Evolutionary conservation across 2,797 vertebrate species (phyloP).

Genomic region (Paratrypauchen microcephalus): DNA sequence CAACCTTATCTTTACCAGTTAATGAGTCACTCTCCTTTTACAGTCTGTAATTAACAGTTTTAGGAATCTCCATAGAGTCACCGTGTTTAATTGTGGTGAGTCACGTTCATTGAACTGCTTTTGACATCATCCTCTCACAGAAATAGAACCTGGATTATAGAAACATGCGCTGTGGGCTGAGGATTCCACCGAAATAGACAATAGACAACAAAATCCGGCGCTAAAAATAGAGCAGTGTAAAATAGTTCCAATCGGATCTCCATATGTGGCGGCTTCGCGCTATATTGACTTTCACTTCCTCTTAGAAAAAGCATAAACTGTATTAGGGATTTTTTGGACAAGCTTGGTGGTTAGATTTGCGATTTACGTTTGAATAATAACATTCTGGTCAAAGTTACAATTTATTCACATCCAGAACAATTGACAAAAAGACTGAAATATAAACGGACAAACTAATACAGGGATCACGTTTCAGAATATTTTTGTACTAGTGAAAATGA

Average conservation of each 20-base stretch:
- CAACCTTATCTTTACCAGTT: not conserved
- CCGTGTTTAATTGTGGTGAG: constrained; percentile 8
- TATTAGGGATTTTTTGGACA: too few relatives aligned
- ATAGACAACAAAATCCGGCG: constrained; percentile 8
- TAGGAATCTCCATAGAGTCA: not conserved
- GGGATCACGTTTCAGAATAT: too few relatives aligned
- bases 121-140: constrained; percentile 7
- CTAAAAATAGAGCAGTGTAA: constrained; percentile 44
- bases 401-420: too few relatives aligned
- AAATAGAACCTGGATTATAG: constrained; percentile 42
- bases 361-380: too few relatives aligned
- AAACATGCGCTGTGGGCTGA: constrained; percentile 19
- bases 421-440: too few relatives aligned
- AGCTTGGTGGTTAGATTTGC: too few relatives aligned
- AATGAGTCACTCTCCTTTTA: not conserved
- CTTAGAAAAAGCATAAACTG: too few relatives aligned
- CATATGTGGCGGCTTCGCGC: constrained; percentile 30
- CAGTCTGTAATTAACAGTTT: not conserved
- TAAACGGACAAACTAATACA: too few relatives aligned
- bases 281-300: constrained; percentile 5
- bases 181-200: constrained; percentile 48
- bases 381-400: too few relatives aligned
- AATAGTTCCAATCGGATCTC: constrained; percentile 30
- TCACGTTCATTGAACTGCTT: not conserved
- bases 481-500: too few relatives aligned